Evolutionary conservation across 2,797 vertebrate species (phyloP).

Genomic region (Sebastes miniatus): DNA sequence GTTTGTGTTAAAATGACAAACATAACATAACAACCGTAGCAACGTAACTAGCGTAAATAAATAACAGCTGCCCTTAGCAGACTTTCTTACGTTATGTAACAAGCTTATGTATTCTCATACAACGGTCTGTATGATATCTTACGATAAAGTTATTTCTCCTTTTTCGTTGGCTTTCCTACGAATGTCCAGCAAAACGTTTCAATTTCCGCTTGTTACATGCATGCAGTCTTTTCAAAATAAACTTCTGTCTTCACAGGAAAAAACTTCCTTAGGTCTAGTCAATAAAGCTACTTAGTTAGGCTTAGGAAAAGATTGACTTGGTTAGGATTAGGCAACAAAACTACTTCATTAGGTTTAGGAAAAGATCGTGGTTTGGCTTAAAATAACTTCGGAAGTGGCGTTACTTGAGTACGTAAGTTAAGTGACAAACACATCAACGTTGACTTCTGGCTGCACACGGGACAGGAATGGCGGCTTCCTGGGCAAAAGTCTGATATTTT

Average conservation of each 20-base stretch:
- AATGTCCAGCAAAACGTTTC: too few relatives aligned
- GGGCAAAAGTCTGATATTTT: not conserved
- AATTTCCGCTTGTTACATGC: too few relatives aligned
- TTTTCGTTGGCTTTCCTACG: too few relatives aligned
- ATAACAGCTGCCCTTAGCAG: not conserved
- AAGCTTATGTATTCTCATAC: not conserved
- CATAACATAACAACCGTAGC: too few relatives aligned
- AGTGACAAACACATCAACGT: too few relatives aligned
- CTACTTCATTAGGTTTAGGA: not conserved
- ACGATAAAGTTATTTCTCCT: too few relatives aligned
- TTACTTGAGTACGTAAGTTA: too few relatives aligned
- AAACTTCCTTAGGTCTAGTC: not conserved
- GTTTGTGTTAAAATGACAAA: not conserved
- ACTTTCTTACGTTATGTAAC: not conserved
- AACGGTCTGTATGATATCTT: too few relatives aligned
- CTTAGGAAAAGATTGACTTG: not conserved
- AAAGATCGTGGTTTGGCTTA: not conserved
- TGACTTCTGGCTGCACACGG: not conserved
- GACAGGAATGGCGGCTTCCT: not conserved
- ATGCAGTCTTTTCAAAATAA: not conserved
- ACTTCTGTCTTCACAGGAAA: too few relatives aligned
- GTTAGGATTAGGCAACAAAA: not conserved
- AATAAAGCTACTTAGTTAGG: not conserved
- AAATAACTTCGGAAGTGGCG: too few relatives aligned
- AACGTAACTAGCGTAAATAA: too few relatives aligned